Evolutionary conservation across 2,888 invertebrate species (phyloP).

Genomic region (Ptilodon capucinus): DNA sequence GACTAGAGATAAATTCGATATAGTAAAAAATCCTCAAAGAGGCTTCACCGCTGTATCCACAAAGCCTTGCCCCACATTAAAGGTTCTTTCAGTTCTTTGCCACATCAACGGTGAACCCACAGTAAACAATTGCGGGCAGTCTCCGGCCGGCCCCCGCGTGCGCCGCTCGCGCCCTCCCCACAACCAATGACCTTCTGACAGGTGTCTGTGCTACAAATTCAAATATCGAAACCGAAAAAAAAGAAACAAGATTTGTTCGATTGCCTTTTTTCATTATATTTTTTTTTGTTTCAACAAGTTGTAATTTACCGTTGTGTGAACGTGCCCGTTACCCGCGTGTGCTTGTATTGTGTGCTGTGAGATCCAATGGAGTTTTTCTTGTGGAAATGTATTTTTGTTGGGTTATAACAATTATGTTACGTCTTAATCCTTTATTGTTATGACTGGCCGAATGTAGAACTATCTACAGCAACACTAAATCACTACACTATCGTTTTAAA

Average conservation of each 20-base stretch:
- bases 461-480: neutral
- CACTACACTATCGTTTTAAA: too few relatives aligned
- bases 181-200: constrained; percentile 51
- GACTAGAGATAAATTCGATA: too few relatives aligned
- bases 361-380: constrained; percentile 49
- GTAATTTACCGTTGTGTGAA: constrained; percentile 51
- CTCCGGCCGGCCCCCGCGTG: constrained; percentile 66
- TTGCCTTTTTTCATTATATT: constrained; percentile 44
- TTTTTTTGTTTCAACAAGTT: constrained; percentile 30
- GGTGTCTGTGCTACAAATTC: constrained; percentile 49
- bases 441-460: constrained; percentile 18
- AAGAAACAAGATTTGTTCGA: constrained; percentile 62
- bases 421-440: constrained; percentile 23
- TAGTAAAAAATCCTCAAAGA: constrained; percentile 34
- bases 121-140: constrained; percentile 78
- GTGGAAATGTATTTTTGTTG: constrained; percentile 38
- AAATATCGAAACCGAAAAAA: constrained; percentile 42
- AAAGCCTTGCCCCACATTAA: constrained; percentile 16
- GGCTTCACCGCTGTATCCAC: constrained; percentile 25
- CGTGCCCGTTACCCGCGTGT: constrained; percentile 59
- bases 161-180: constrained; percentile 47
- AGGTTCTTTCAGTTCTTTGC: constrained; percentile 61
- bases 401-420: neutral
- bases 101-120: constrained; percentile 52
- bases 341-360: constrained; percentile 61